Base-by-base conservation (phyloP, 2,888 invertebrate genomes). In the Blastobasis lacticolella region DNA sequence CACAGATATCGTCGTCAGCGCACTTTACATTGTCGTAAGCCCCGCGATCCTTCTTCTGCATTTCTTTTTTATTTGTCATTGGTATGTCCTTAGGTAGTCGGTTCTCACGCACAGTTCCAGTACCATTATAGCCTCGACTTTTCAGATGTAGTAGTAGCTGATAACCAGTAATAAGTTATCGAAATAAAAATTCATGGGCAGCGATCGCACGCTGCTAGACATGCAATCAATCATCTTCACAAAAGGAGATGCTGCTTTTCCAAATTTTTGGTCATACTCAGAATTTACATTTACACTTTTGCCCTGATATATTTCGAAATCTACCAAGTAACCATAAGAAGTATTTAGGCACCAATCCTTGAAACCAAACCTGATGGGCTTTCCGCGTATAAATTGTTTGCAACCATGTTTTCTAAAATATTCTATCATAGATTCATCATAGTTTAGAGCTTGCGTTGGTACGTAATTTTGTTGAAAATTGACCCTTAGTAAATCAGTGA, bases 271-370 rank as follows among this genome's bases (percentile, higher is more conserved):
- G 38, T 52, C 49, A 49, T 49, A 46, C 5, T 49, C 45, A 44
- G 37, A 42, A 8, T 49, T 51, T 9, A 41, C 45, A 23, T 49
- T 9, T 47, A 41, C 40, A 38, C 43, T 52, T n/a, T 46, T 49
- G 36, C 49, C 54, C 45, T 54, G 49, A 38, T 54, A 51, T 38
- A 51, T 49, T 46, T 55, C 52, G 40, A 49, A 52, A 49, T 55
- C 45, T 3, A 50, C 42, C 10, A 52, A 50, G 38, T 52, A 55
- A 8, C 52, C 50, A 38, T 37, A 10, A 6, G 48, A 40, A 8
- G 48, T 48, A 10, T 48, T 50, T 4, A 50, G 42, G 10, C 50
- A 50, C 50, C 50, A 54, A 44, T 38, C 48, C 47, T 54, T 51
- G 23, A 45, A 54, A 9, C 51, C 54, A 47, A 54, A 54, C 3